These are phyloP conservation scores for Drosophila baimaii DNA, from an alignment of 1,140 invertebrate genomes.

Conservation along the genomic window DNA sequence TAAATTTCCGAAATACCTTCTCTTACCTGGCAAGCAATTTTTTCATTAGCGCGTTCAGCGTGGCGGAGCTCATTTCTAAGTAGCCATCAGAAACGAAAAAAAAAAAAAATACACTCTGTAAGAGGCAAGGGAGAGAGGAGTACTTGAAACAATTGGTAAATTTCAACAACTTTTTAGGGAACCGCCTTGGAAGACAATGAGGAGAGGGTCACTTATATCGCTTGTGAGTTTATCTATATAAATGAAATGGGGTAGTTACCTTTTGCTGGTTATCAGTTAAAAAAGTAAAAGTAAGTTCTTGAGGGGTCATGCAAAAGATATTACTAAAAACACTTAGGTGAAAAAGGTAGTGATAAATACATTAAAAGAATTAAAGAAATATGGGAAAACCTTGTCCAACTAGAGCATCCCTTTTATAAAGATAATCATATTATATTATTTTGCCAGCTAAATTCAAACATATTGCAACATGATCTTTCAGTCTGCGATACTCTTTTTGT, in stretches of 20 bases:
- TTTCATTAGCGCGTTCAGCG: constrained; percentile 71
- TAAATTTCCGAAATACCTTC: constrained; percentile 77
- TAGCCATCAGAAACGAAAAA: constrained; percentile 25
- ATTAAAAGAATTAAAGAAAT: too few species aligned
- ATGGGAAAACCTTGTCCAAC: too few species aligned
- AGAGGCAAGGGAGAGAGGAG: constrained; percentile 9
- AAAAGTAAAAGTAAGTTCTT: background rate
- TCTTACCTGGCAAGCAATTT: constrained; percentile 65
- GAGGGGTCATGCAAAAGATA: background rate
- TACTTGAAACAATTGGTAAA: constrained; percentile 64
- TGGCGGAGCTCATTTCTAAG: constrained; percentile 32
- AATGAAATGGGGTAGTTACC: constrained; percentile 12
- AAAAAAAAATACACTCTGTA: constrained; percentile 10
- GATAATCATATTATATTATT: too few species aligned
- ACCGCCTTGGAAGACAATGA: constrained; percentile 10
- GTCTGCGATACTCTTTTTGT: background rate
- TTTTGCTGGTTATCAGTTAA: constrained; percentile 3
- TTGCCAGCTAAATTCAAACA: background rate
- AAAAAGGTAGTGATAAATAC: too few species aligned
- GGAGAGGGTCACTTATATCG: constrained; percentile 1
- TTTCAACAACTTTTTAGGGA: constrained; percentile 76
- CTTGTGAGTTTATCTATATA: constrained; percentile 16
- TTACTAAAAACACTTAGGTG: background rate
- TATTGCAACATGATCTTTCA: background rate
- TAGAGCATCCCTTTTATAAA: too few species aligned